Conservation (phyloP, 2,113 vertebrate species). For the Excalfactoria chinensis region DNA sequence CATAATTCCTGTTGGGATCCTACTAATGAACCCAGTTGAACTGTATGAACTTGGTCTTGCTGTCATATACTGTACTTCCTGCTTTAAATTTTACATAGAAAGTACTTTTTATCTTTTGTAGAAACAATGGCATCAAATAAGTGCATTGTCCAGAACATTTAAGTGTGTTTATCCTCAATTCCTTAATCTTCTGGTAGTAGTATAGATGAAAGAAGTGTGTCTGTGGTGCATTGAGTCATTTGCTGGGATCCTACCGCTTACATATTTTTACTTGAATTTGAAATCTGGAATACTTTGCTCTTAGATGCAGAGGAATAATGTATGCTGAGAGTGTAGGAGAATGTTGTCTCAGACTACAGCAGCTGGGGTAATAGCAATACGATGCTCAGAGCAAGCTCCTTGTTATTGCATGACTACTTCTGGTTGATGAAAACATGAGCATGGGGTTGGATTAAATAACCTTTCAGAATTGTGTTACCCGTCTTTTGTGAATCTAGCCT, state of each 20-base stretch:
- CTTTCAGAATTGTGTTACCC: not conserved
- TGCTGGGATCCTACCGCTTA: not conserved
- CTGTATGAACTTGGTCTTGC: not conserved
- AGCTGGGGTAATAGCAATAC: not conserved
- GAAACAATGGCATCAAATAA: not conserved
- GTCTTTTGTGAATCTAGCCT: not conserved
- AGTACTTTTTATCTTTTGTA: constrained; percentile 25
- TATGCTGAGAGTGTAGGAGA: not conserved
- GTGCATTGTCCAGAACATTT: not conserved
- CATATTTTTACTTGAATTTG: not conserved
- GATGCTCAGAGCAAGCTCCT: not conserved
- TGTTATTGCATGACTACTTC: not conserved
- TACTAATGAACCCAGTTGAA: not conserved
- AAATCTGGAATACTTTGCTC: not conserved
- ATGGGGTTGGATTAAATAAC: not conserved
- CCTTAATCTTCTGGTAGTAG: not conserved
- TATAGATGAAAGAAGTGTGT: constrained; percentile 5
- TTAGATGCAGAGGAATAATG: not conserved
- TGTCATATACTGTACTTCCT: not conserved
- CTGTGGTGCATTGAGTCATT: not conserved
- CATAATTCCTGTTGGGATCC: not conserved
- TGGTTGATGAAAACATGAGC: not conserved
- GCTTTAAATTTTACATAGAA: constrained; percentile 20
- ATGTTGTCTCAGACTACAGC: not conserved
- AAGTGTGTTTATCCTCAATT: constrained; percentile 28